These are phyloP conservation scores for Caenorhabditis remanei DNA, from an alignment of 1,140 invertebrate species.

Conservation along the genomic window DNA sequence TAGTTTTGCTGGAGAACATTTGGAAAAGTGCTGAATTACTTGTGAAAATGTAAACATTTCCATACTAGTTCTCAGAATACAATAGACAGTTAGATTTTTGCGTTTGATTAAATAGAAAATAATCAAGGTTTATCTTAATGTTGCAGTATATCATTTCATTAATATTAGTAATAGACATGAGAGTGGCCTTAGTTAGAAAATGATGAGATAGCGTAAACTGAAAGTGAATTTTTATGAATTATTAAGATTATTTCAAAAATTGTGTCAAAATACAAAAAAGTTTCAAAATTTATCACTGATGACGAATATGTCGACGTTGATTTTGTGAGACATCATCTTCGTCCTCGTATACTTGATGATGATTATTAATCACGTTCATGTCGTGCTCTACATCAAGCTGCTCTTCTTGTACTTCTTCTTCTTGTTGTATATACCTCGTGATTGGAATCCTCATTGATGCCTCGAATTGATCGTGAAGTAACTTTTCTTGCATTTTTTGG, in stretches of 20 bases:
- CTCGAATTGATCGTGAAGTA: constrained; percentile 14
- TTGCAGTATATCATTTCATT: too few species aligned
- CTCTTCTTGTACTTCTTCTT: constrained; percentile 40
- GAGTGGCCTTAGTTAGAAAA: too few species aligned
- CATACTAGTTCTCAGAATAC: too few species aligned
- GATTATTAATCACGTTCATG: neutral
- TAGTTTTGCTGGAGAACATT: too few species aligned
- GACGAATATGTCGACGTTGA: constrained; percentile 14
- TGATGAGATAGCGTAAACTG: too few species aligned
- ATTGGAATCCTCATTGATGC: constrained; percentile 39
- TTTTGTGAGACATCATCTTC: constrained; percentile 6
- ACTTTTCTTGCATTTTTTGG: constrained; percentile 23
- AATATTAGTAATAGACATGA: too few species aligned
- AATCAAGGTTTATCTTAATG: too few species aligned
- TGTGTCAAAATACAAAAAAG: neutral
- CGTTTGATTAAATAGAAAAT: too few species aligned
- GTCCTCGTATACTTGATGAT: constrained; percentile 39
- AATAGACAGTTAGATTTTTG: too few species aligned
- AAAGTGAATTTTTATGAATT: too few species aligned
- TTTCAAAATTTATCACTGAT: constrained; percentile 7
- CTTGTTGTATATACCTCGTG: constrained; percentile 25
- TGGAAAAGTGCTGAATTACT: too few species aligned
- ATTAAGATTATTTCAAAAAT: neutral
- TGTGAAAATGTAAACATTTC: too few species aligned
- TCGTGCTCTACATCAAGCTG: constrained; percentile 25